These are phyloP conservation scores for Mus spretus DNA, from an alignment of 2,797 vertebrate genomes.

Conservation along the genomic window DNA sequence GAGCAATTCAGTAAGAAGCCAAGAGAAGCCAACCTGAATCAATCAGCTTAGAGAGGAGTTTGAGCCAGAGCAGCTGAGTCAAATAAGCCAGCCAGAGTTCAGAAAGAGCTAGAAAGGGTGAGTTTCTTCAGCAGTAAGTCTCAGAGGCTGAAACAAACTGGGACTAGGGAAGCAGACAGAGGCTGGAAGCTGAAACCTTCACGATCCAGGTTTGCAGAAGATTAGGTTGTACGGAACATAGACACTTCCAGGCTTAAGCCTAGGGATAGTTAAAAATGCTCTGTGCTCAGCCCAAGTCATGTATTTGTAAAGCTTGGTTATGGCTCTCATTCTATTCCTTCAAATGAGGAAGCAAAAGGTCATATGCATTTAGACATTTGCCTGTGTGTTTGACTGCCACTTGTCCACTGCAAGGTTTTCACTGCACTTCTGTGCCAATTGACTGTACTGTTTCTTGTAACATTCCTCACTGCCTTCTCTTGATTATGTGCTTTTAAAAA, in stretches of 20 bases:
- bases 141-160: not conserved
- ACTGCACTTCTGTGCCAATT: slow-evolving; percentile 25
- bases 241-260: not conserved
- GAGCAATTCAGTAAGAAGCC: not conserved
- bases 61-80: not conserved
- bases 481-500: slow-evolving; percentile 59
- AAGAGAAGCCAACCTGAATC: not conserved
- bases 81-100: not conserved
- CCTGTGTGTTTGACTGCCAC: slow-evolving; percentile 44
- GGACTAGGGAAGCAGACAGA: not conserved
- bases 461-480: slow-evolving; percentile 69
- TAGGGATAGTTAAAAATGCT: not conserved
- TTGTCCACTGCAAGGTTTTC: not conserved
- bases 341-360: not conserved
- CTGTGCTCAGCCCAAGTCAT: not conserved
- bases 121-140: not conserved
- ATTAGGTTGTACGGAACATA: not conserved
- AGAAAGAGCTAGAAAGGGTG: not conserved
- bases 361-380: not conserved
- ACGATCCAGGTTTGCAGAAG: not conserved
- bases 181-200: not conserved
- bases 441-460: slow-evolving; percentile 36
- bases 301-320: not conserved
- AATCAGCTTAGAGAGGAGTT: not conserved
- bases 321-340: not conserved